Evolutionary conservation across 2,888 invertebrate genomes (phyloP), one percentile per base, ranked within the genome.

Genomic region (Temnothorax unifasciatus): DNA sequence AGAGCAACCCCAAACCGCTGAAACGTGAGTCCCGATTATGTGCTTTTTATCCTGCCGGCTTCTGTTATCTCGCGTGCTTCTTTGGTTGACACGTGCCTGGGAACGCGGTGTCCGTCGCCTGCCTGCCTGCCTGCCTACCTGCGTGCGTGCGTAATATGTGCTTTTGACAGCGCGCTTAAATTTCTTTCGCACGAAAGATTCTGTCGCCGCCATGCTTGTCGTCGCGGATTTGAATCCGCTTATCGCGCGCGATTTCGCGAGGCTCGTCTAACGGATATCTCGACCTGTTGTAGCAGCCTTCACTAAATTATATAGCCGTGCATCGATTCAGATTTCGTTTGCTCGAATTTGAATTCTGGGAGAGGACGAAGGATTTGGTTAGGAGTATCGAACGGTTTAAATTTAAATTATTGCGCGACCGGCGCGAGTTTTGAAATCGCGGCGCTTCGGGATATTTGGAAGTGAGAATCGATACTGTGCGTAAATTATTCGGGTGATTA

Each of bases 1-100:
- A 98, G 96, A 98, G 98, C 96, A 98, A 98, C 96, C 98, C 98
- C 93, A 98, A 98, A 96, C 98, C 98, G 95, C 96, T 98, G 94
- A 98, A 98, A 98, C 97, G 98, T 98, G 96, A 97, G 98, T 97
- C 92, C 63, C 29, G n/a, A 34, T 38, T 18, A 21, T 47, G 69
- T 59, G 79, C 69, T 59, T 79, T 54, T 3, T 5, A 38, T 57
- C 54, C 69, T 18, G 66, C 77, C 75, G 59, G 76, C 59, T 57
- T 11, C 29, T 29, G 2, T 41, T 34, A 29, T 13, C n/a, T 18
- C 25, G 64, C 54, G 54, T 63, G 61, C 44, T 75, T 63, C 38
- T n/a, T 4, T 47, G 38, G 13, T 13, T 8, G 64, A 66, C 76
- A 76, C 76, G 76, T 76, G 76, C 29, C 15, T 9, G 47, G 6